A percentile compares a stretch with the other conserved stretches of the same genome.
These are phyloP conservation scores for Zonotrichia leucophrys DNA, from an alignment of 2,113 vertebrate species.

Conservation along the genomic window DNA sequence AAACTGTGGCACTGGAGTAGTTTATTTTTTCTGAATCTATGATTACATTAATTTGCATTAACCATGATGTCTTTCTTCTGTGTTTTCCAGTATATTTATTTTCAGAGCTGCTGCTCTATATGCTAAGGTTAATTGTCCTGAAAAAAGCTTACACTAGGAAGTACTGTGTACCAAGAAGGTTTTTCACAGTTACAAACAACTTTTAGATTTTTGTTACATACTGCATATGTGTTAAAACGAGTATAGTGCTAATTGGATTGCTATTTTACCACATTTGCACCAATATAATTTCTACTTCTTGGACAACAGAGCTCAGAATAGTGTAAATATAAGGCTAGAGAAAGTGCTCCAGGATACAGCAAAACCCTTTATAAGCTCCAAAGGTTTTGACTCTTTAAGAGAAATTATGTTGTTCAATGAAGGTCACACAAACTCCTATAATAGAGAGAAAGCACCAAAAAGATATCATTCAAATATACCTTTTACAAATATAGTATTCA, in stretches of 20 bases:
- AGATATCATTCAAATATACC: not conserved
- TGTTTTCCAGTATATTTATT: slow-evolving; percentile 70
- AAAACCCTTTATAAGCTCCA: not conserved
- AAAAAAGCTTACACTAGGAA: slow-evolving; percentile 62
- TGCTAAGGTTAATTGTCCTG: slow-evolving; percentile 74
- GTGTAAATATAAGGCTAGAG: slow-evolving; percentile 25
- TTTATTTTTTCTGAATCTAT: slow-evolving; percentile 66
- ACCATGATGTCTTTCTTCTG: slow-evolving; percentile 67
- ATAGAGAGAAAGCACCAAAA: not conserved
- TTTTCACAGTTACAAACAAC: slow-evolving; percentile 71
- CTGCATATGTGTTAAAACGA: slow-evolving; percentile 70
- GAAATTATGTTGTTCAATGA: not conserved
- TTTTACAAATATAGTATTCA: not conserved
- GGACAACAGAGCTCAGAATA: slow-evolving; percentile 65
- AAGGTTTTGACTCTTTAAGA: not conserved
- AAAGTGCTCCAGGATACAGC: not conserved
- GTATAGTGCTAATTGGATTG: slow-evolving; percentile 55
- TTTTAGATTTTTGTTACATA: slow-evolving; percentile 72
- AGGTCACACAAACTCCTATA: not conserved
- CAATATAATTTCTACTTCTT: slow-evolving; percentile 65
- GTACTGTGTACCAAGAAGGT: slow-evolving; percentile 56
- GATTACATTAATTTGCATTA: slow-evolving; percentile 75
- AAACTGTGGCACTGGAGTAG: slow-evolving; percentile 53
- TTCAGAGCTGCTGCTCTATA: slow-evolving; percentile 66
- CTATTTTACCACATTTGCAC: slow-evolving; percentile 60